Conservation (phyloP, 2,888 invertebrate species). For the Polylopha cassiicola region DNA sequence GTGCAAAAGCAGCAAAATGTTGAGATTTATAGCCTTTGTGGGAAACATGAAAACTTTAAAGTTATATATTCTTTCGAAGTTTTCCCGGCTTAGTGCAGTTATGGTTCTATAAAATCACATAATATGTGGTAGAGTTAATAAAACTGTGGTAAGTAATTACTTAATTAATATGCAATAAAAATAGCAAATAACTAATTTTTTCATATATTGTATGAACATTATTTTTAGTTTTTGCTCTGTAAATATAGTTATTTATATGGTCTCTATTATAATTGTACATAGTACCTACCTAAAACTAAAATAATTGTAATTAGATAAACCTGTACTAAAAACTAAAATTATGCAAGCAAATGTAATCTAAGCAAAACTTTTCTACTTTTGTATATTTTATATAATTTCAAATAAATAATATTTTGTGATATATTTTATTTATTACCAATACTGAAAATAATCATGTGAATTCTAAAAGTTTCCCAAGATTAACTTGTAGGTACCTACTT, state of each 20-base stretch:
- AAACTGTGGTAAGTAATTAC: constrained; percentile 5
- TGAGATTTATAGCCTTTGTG: constrained; percentile 59
- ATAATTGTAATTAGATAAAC: constrained; percentile 28
- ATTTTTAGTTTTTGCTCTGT: constrained; percentile 49
- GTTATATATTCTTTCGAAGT: constrained; percentile 51
- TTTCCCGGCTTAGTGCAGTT: constrained; percentile 39
- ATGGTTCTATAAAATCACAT: constrained; percentile 3
- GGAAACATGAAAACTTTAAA: constrained; percentile 59
- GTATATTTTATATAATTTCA: constrained; percentile 31
- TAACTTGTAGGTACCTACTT: no score
- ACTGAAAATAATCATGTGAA: constrained; percentile 1
- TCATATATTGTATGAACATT: constrained; percentile 37
- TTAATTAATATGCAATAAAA: constrained; percentile 8
- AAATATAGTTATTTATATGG: constrained; percentile 63
- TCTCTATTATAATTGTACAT: constrained; percentile 53
- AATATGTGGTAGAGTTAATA: not conserved
- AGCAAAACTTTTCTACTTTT: constrained; percentile 44
- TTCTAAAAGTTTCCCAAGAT: no score
- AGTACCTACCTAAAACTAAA: constrained; percentile 28
- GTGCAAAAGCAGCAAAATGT: constrained; percentile 53
- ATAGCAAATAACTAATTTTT: constrained; percentile 33
- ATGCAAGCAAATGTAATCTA: constrained; percentile 12
- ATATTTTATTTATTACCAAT: not conserved
- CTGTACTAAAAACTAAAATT: constrained; percentile 20
- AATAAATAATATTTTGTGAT: not conserved